Percentiles rank a stretch among this genome's conserved stretches.
Conservation (phyloP, 2,888 invertebrate genomes). For the Ceriagrion tenellum region DNA sequence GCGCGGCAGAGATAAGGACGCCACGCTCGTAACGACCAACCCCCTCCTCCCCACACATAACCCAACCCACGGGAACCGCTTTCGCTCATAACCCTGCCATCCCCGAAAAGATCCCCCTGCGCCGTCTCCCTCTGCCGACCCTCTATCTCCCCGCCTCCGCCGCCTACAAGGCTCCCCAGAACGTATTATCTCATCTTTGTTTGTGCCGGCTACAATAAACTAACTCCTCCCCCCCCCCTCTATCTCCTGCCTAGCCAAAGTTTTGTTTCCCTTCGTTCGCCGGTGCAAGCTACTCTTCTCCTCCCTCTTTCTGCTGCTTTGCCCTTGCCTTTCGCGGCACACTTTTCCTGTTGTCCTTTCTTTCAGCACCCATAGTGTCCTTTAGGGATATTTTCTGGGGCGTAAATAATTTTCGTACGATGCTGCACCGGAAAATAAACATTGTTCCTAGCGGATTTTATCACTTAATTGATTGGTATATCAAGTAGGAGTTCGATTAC, state of each 20-base stretch:
- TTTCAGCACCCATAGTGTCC: too few relatives aligned
- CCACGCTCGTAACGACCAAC: conserved; percentile 75
- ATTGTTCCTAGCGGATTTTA: too few relatives aligned
- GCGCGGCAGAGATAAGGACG: conserved; percentile 75
- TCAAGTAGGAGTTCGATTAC: too few relatives aligned
- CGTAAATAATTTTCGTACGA: too few relatives aligned
- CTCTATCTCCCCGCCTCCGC: neutral
- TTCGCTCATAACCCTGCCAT: conserved; percentile 33
- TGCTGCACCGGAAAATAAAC: too few relatives aligned
- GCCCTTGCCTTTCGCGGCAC: too few relatives aligned
- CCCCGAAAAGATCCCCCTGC: neutral
- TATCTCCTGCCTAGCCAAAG: conserved; percentile 31
- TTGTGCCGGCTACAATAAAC: conserved; percentile 14
- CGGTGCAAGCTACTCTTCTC: neutral
- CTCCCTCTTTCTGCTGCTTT: neutral
- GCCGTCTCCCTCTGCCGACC: neutral
- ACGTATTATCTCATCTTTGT: conserved; percentile 18
- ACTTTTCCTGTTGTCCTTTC: too few relatives aligned
- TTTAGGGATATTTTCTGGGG: too few relatives aligned
- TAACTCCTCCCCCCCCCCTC: neutral
- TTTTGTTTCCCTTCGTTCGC: neutral
- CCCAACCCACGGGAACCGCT: conserved; percentile 48
- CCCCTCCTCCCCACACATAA: conserved; percentile 72
- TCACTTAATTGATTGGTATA: too few relatives aligned
- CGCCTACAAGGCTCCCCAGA: neutral